Base-by-base conservation (phyloP, 2,888 invertebrate species). In the Drosophila suboccidentalis region DNA sequence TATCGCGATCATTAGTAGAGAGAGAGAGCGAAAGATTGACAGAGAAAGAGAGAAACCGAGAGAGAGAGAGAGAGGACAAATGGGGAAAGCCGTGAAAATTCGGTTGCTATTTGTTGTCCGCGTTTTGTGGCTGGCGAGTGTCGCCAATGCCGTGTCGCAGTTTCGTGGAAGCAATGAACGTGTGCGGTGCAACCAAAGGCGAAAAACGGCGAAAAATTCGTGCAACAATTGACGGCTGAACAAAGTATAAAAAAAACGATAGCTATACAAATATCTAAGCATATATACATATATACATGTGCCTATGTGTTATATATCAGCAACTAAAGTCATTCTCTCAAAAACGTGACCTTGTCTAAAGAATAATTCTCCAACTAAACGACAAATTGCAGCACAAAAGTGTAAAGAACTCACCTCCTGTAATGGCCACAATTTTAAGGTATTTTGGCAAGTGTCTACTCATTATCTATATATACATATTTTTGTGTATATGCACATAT, bases 141-240 rank as follows among this genome's bases (percentile, higher is more conserved):
- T 73, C 78, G 70, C 58, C 78, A 77, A 70, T 65, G 75, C 75
- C 60, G 64, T 47, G 46, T 63, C 80, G 26, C 88, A 87, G 86
- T 87, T 80, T 81, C 69, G 78, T 77, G 79, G 71, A 78, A 82
- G 86, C 86, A 78, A 87, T 87, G 86, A 89, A 75, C 90, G 86
- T 80, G 86, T 79, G 77, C 84, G 87, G 89, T 88, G 83, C 75
- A 89, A 57, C 54, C 75, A 68, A 68, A 71, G 57, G 69, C 66
- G 71, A 75, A 70, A 83, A 74, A 59, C 81, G 84, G 71, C 87
- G 55, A 66, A 76, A 63, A 62, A 87, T 71, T 87, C 87, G 71
- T 76, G 68, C 69, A 67, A 72, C 78, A 86, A 80, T 69, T 79
- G 67, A 69, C 72, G 70, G 66, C 78, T 80, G 71, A 83, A 49